Evolutionary conservation across 1,140 invertebrate species (phyloP).

Genomic region (Meloidogyne floridensis): DNA sequence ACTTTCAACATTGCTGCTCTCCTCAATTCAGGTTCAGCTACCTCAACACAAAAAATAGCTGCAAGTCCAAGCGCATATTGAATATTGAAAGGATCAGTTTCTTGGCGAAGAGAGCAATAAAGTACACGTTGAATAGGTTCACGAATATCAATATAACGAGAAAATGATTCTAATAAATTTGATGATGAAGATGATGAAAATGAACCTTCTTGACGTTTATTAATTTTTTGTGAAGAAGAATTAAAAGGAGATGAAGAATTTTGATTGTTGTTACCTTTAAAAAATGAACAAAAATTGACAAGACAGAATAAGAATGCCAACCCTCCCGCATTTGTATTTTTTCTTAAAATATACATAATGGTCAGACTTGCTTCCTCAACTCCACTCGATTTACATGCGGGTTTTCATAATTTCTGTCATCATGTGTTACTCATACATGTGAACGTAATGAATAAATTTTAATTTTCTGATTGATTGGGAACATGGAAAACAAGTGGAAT

Average conservation of each 20-base stretch:
- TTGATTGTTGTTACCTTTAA: neutral
- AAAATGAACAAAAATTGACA: neutral
- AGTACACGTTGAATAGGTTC: conserved; percentile 81
- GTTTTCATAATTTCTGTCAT: no score
- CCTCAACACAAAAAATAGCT: conserved; percentile 50
- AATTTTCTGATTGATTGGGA: no score
- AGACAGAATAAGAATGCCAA: no score
- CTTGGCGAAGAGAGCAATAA: conserved; percentile 81
- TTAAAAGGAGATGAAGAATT: conserved; percentile 16
- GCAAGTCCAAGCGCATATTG: conserved; percentile 77
- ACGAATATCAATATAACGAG: conserved; percentile 79
- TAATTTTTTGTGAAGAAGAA: neutral
- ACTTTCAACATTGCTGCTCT: conserved; percentile 11
- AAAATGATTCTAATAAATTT: conserved; percentile 35
- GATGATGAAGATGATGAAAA: conserved; percentile 9
- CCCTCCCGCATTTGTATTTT: no score
- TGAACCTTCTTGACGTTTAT: neutral
- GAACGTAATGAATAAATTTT: no score
- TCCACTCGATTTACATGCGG: no score
- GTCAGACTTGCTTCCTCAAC: no score
- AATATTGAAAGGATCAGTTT: conserved; percentile 82
- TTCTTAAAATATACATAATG: no score
- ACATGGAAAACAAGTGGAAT: no score
- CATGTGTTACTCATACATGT: no score
- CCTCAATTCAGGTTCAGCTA: conserved; percentile 53